Conservation (phyloP, 2,797 vertebrate genomes). For the Gymnoscopelus braueri region DNA sequence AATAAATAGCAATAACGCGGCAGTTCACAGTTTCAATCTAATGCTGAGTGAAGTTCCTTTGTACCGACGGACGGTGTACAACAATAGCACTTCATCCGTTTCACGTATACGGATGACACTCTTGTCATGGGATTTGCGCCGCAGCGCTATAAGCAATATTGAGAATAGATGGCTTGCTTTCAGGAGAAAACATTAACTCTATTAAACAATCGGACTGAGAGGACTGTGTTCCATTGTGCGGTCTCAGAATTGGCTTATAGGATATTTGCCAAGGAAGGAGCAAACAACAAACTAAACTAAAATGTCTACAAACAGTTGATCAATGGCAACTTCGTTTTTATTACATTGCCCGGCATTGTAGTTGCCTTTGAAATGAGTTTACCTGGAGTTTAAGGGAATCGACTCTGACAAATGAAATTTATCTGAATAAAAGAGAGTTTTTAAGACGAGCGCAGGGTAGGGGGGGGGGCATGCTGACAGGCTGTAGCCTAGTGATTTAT, state of each 20-base stretch:
- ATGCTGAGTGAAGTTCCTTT: slow-evolving; percentile 51
- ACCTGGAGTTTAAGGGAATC: slow-evolving; percentile 79
- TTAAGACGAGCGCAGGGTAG: slow-evolving; percentile 67
- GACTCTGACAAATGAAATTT: slow-evolving; percentile 85
- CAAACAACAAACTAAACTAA: slow-evolving; percentile 71
- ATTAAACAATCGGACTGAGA: slow-evolving; percentile 24
- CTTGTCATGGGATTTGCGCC: slow-evolving; percentile 55
- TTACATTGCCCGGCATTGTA: slow-evolving; percentile 77
- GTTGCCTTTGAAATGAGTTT: slow-evolving; percentile 81
- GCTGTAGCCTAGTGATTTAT: slow-evolving; percentile 81
- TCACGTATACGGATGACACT: slow-evolving; percentile 32
- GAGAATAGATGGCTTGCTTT: slow-evolving; percentile 62
- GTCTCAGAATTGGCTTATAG: slow-evolving; percentile 56
- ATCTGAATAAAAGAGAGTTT: slow-evolving; percentile 82
- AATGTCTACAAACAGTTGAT: slow-evolving; percentile 82
- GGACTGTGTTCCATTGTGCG: slow-evolving; percentile 34
- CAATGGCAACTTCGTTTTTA: slow-evolving; percentile 79
- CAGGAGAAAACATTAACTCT: slow-evolving; percentile 71
- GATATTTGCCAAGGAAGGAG: slow-evolving; percentile 55
- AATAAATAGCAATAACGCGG: slow-evolving; percentile 31
- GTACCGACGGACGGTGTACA: slow-evolving; percentile 25
- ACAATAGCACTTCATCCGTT: slow-evolving; percentile 61
- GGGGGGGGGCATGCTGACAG: slow-evolving; percentile 72
- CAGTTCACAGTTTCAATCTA: slow-evolving; percentile 47
- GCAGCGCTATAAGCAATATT: slow-evolving; percentile 58